Evolutionary conservation across 2,888 invertebrate genomes (phyloP), one percentile per base, ranked within the genome.

Genomic region (Drosophila putrida): DNA sequence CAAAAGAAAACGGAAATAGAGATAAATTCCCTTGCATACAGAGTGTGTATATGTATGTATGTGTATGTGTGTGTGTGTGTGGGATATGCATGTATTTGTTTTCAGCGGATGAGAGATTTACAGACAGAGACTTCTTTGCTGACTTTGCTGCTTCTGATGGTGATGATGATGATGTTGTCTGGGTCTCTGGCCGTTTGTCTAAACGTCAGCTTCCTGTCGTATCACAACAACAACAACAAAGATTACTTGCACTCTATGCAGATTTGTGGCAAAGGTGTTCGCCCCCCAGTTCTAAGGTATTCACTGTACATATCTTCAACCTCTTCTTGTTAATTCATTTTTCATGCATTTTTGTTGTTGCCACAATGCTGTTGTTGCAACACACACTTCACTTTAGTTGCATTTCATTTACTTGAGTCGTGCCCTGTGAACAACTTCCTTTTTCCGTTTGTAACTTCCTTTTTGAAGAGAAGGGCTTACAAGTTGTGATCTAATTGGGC

Each of bases 1-100:
- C 89, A 81, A 85, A 82, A 75, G 82, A 86, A 86, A 76, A 89
- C 89, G 85, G 85, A 86, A 86, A 89, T 87, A 87, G 85, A 89
- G 89, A 86, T 86, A 87, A 89, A 84, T 87, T 87, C 74, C 71
- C 64, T 47, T 25, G 58, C 68, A 50, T 54, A 49, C 55, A 35
- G 51, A 57, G 31, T 58, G 38, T 66, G 38, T 15, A 20, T n/a
- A 35, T 77, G 55, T 64, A 27, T 36, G 36, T 50, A 43, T 35
- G 43, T 62, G 39, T 54, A 70, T 69, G 20, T 38, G 13, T 61
- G 43, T 61, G 38, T 41, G 46, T 39, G 15, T 59, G 43, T 54
- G n/a, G n/a, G n/a, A n/a, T n/a, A n/a, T n/a, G n/a, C n/a, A 41
- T 41, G 33, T 54, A 43, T 57, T 57, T 57, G 35, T 64, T 59